Percentiles rank a stretch among this genome's conserved stretches.
These are phyloP conservation scores for Tricholauxania praeusta DNA, from an alignment of 2,888 invertebrate species.

Conservation along the genomic window DNA sequence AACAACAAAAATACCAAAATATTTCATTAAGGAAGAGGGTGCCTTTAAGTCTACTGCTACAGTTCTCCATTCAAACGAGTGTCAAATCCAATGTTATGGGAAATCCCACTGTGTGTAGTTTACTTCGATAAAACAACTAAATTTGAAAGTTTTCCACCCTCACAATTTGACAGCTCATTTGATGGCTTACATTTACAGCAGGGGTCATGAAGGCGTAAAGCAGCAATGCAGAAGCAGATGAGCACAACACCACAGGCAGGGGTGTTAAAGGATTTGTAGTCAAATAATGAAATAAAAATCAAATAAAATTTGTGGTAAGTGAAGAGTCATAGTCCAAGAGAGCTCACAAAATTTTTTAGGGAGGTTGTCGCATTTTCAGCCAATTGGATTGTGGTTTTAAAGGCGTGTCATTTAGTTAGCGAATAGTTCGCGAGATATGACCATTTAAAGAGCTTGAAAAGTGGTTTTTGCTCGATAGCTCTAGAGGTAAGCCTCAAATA, in stretches of 20 bases:
- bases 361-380: no score
- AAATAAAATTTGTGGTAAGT: neutral
- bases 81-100: constrained; percentile 24
- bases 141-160: neutral
- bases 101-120: neutral
- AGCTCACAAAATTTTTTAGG: no score
- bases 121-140: neutral
- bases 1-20: neutral
- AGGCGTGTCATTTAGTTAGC: no score
- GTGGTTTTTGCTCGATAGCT: neutral
- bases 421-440: no score
- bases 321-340: no score
- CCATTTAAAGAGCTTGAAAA: neutral
- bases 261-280: constrained; percentile 11
- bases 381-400: no score
- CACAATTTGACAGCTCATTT: constrained; percentile 25
- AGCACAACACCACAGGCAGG: neutral
- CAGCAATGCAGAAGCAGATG: neutral
- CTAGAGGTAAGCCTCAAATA: neutral
- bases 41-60: neutral
- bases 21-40: neutral
- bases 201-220: no score
- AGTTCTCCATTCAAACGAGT: constrained; percentile 5
- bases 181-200: neutral
- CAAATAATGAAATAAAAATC: constrained; percentile 5